Evolutionary conservation across 2,888 invertebrate species (phyloP).

Genomic region (Conistra vaccinii): DNA sequence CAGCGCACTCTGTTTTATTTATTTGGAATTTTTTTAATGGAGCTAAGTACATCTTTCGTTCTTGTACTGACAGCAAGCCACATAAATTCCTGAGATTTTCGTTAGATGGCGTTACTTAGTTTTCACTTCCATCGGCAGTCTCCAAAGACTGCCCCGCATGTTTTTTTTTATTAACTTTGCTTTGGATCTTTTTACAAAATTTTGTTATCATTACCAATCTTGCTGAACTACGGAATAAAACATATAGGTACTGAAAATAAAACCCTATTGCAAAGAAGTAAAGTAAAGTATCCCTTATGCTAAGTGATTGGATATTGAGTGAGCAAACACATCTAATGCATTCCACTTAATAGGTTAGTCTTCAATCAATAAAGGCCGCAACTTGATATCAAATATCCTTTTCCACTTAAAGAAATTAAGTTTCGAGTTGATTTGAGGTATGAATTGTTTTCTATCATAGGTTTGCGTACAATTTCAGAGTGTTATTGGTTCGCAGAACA

Average conservation of each 20-base stretch:
- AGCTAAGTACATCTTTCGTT: no score
- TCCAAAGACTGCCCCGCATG: no score
- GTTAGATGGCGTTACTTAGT: no score
- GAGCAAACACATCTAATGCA: slow-evolving; percentile 57
- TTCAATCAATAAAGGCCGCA: slow-evolving; percentile 47
- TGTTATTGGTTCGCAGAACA: neutral
- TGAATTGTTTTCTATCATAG: neutral
- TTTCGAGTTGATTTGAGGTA: slow-evolving; percentile 7
- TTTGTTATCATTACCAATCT: neutral
- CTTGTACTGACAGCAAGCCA: no score
- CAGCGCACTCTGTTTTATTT: no score
- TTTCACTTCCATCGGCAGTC: no score
- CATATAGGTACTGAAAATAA: neutral
- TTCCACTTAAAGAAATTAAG: slow-evolving; percentile 48
- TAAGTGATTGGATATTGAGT: slow-evolving; percentile 48
- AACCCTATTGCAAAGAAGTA: neutral
- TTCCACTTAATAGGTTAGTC: slow-evolving; percentile 47
- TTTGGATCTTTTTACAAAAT: neutral
- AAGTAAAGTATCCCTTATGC: neutral
- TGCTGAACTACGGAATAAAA: neutral
- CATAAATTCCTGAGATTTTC: no score
- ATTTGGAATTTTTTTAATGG: no score
- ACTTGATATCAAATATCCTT: slow-evolving; percentile 30
- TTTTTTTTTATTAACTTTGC: no score
- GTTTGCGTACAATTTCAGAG: no score